A percentile compares a stretch with the other conserved stretches of the same genome.
phyloP scores from a whole-genome alignment of 2,113 vertebrate genomes.

The Chauna torquata region DNA sequence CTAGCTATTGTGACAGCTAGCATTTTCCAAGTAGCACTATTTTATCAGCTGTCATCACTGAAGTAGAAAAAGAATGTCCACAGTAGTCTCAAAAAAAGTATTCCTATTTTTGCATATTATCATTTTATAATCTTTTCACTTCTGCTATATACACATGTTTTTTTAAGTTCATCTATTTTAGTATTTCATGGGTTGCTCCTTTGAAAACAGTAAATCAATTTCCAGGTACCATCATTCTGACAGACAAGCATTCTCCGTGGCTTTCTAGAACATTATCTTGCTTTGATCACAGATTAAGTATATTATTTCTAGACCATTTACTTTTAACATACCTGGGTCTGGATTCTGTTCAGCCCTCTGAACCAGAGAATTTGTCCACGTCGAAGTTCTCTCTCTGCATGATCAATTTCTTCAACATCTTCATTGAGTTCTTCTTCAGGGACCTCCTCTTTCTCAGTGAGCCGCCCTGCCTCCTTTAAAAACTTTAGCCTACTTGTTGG shows the following conservation, averaged over 20 bases:
- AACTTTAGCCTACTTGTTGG: constrained; percentile 95
- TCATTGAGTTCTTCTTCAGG: constrained; percentile 94
- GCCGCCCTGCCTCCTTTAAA: constrained; percentile 90
- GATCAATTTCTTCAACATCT: constrained; percentile 97
- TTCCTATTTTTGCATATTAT: background rate
- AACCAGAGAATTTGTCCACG: constrained; percentile 99
- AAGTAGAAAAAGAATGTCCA: background rate
- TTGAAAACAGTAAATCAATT: background rate
- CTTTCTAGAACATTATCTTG: background rate
- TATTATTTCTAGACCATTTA: background rate
- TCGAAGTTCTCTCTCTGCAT: constrained; percentile 93
- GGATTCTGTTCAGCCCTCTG: constrained; percentile 96
- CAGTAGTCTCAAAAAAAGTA: background rate
- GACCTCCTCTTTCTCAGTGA: constrained; percentile 91
- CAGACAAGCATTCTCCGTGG: background rate
- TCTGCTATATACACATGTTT: background rate
- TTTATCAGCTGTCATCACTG: background rate
- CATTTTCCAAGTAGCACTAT: background rate
- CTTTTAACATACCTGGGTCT: constrained; percentile 89
- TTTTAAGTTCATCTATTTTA: background rate
- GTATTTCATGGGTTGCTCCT: background rate
- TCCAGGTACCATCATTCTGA: background rate
- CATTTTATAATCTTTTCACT: background rate
- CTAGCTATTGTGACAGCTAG: background rate
- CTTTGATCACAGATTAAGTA: background rate